Evolutionary conservation across 2,888 invertebrate genomes (phyloP).

Genomic region (Pardosa pseudoannulata): DNA sequence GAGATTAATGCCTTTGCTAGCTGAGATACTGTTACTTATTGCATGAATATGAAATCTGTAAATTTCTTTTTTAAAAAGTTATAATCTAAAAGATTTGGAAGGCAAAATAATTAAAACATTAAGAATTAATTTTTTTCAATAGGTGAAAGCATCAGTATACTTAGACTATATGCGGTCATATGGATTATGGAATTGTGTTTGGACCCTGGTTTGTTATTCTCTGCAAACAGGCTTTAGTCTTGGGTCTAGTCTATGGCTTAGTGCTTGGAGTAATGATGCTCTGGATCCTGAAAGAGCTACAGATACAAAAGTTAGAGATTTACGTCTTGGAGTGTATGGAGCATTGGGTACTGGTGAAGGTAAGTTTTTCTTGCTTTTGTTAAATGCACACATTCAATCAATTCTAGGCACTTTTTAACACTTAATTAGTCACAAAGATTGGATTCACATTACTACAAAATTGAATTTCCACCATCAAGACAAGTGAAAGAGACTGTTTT

Average conservation of each 20-base stretch:
- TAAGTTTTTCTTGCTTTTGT: slow-evolving; percentile 17
- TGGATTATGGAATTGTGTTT: slow-evolving; percentile 41
- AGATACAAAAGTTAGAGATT: slow-evolving; percentile 74
- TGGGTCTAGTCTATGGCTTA: slow-evolving; percentile 74
- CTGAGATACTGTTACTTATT: no score
- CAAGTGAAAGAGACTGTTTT: no score
- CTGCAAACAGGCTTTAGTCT: slow-evolving; percentile 60
- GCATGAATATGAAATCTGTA: neutral
- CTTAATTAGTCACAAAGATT: no score
- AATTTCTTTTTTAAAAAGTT: no score
- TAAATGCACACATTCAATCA: neutral
- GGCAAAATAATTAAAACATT: neutral
- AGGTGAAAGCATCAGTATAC: slow-evolving; percentile 79
- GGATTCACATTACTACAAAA: no score
- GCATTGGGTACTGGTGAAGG: slow-evolving; percentile 77
- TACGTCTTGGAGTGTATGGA: slow-evolving; percentile 79
- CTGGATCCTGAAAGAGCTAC: slow-evolving; percentile 30
- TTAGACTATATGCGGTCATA: slow-evolving; percentile 77
- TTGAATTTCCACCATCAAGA: no score
- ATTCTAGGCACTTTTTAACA: no score
- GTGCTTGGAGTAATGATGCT: slow-evolving; percentile 74
- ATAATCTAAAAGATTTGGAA: no score
- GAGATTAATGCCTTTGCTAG: no score
- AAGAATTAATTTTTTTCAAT: neutral
- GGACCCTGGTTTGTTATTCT: slow-evolving; percentile 24